Evolutionary conservation across 92 coral and sea anemone species (phyloP).

Genomic region (Paramuricea clavata): DNA sequence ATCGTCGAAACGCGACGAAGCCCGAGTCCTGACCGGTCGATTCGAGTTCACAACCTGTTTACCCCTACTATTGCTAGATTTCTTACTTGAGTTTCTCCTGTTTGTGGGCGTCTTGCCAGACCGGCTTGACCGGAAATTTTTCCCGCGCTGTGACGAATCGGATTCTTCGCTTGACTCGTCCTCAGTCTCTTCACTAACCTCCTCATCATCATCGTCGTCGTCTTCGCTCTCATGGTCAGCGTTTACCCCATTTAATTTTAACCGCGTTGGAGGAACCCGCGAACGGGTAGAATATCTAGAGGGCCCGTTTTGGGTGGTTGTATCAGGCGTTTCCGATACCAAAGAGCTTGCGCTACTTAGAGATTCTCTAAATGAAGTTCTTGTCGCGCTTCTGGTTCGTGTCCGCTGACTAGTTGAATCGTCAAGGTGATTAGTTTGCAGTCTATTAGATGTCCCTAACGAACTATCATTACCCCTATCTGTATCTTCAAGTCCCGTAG

Average conservation of each 20-base stretch:
- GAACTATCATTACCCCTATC: conserved; percentile 28
- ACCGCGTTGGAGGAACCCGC: conserved; percentile 64
- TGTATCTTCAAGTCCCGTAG: conserved; percentile 31
- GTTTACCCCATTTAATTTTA: conserved; percentile 44
- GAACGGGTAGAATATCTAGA: conserved; percentile 93
- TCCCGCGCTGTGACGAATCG: conserved; percentile 8
- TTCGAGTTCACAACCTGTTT: conserved; percentile 31
- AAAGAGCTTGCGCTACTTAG: conserved; percentile 59
- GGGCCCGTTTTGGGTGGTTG: conserved; percentile 27
- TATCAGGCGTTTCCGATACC: conserved; percentile 29
- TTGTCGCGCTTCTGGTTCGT: conserved; percentile 50
- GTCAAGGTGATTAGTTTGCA: conserved; percentile 33
- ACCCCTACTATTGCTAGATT: background rate
- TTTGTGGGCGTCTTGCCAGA: conserved; percentile 20
- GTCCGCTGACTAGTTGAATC: conserved; percentile 36
- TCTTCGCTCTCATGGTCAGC: conserved; percentile 56
- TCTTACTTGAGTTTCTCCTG: background rate
- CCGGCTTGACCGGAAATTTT: conserved; percentile 5
- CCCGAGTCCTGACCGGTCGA: conserved; percentile 31
- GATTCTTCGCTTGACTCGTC: conserved; percentile 48
- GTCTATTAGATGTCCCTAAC: conserved; percentile 33
- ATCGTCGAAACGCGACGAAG: conserved; percentile 78
- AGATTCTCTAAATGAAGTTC: conserved; percentile 59
- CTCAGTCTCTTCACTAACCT: conserved; percentile 34
- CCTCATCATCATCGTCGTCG: conserved; percentile 58